Conservation (phyloP, 2,888 invertebrate genomes). For the Heliconius ismenius region DNA sequence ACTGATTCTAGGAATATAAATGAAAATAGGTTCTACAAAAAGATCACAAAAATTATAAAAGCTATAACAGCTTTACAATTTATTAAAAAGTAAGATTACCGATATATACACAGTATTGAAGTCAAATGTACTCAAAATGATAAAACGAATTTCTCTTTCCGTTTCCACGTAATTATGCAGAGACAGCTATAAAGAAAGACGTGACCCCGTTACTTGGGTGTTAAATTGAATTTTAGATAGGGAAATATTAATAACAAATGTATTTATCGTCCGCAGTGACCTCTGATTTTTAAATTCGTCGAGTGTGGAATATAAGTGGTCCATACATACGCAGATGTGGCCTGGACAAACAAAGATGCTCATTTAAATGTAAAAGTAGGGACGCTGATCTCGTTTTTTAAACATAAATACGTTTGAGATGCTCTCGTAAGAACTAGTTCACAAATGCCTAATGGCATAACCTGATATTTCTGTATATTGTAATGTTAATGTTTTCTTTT, state of each 20-base stretch:
- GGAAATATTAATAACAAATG: slow-evolving; percentile 73
- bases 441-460: slow-evolving; percentile 24
- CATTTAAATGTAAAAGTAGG: slow-evolving; percentile 74
- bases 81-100: not conserved
- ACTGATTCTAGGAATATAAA: slow-evolving; percentile 45
- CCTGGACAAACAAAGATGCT: slow-evolving; percentile 71
- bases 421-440: slow-evolving; percentile 31
- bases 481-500: not conserved
- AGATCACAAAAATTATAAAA: slow-evolving; percentile 17
- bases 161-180: slow-evolving; percentile 55
- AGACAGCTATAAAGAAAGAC: slow-evolving; percentile 66
- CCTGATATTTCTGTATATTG: not conserved
- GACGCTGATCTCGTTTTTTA: slow-evolving; percentile 67
- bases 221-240: slow-evolving; percentile 76
- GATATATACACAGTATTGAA: not conserved
- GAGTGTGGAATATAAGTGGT: slow-evolving; percentile 62
- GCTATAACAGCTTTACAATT: not conserved
- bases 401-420: slow-evolving; percentile 61
- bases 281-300: slow-evolving; percentile 64
- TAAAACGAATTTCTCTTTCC: slow-evolving; percentile 51
- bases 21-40: not conserved
- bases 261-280: slow-evolving; percentile 70
- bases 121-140: slow-evolving; percentile 4
- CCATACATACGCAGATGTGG: slow-evolving; percentile 74
- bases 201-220: slow-evolving; percentile 77